Evolutionary conservation across 2,888 invertebrate species (phyloP).

Genomic region (Cetonia aurata): DNA sequence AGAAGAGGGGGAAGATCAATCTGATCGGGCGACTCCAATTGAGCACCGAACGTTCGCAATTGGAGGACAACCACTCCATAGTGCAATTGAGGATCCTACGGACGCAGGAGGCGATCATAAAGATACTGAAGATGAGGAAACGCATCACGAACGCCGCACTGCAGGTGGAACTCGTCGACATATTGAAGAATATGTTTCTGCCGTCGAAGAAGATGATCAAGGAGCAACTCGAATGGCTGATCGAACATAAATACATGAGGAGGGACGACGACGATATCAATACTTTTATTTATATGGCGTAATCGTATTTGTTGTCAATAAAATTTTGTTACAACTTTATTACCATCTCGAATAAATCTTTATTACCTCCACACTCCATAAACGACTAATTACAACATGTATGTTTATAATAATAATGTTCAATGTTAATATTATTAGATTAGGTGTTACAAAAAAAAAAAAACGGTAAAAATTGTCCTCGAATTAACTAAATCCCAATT

Average conservation of each 20-base stretch:
- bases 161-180: conserved; percentile 97
- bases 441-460: conserved; percentile 8
- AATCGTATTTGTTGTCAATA: conserved; percentile 56
- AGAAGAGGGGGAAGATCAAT: conserved; percentile 95
- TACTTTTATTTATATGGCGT: conserved; percentile 98
- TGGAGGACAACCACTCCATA: conserved; percentile 99
- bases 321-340: conserved; percentile 48
- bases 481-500: too few relatives aligned
- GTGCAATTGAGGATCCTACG: conserved; percentile 95
- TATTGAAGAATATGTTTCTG: conserved; percentile 98
- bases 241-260: conserved; percentile 98
- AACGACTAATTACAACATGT: conserved; percentile 12
- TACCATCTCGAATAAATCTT: conserved; percentile 26
- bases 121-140: conserved; percentile 98
- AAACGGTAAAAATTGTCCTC: conserved; percentile 24
- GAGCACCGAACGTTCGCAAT: conserved; percentile 91
- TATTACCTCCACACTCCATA: conserved; percentile 13
- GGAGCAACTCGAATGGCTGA: conserved; percentile 99
- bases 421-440: too few relatives aligned
- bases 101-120: conserved; percentile 97
- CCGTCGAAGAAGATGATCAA: conserved; percentile 99
- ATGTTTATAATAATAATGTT: background rate
- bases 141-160: conserved; percentile 93
- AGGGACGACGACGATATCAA: conserved; percentile 98
- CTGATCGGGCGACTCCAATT: conserved; percentile 95